A percentile compares a stretch with the other conserved stretches of the same genome.
Evolutionary conservation across 2,113 vertebrate species (phyloP).

Genomic region (Jaculus jaculus): DNA sequence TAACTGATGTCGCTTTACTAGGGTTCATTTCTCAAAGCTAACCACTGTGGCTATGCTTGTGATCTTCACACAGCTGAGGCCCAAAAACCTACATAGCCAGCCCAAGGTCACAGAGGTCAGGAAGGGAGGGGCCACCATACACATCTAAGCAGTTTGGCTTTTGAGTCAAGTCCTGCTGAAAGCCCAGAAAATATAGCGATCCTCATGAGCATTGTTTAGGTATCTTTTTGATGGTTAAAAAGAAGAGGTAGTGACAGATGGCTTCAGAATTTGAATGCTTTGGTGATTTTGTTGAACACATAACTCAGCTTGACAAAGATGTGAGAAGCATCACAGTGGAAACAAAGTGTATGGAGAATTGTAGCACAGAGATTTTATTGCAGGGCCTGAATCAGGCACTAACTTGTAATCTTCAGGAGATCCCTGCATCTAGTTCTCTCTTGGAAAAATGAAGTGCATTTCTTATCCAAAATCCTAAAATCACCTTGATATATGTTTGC

Average conservation of each 20-base stretch:
- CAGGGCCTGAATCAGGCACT: not conserved
- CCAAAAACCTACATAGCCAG: not conserved
- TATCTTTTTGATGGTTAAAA: not conserved
- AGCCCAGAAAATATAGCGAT: not conserved
- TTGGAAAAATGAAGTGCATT: not conserved
- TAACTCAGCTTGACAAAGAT: constrained; percentile 49
- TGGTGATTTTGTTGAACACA: constrained; percentile 36
- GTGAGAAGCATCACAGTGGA: not conserved
- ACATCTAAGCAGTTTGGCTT: too few species aligned
- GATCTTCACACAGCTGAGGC: not conserved
- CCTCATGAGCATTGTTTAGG: not conserved
- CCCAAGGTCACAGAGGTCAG: not conserved
- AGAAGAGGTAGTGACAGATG: constrained; percentile 26
- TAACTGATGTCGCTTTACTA: not conserved
- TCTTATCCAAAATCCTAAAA: not conserved
- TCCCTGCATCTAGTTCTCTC: not conserved
- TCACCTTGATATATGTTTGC: not conserved
- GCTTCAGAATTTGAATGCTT: constrained; percentile 55
- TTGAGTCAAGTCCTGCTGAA: not conserved
- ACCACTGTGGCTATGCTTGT: not conserved
- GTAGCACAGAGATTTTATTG: not conserved
- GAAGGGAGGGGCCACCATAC: rapidly evolving
- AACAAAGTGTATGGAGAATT: not conserved
- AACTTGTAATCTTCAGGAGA: not conserved
- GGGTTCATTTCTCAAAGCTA: not conserved